phyloP scores from a whole-genome alignment of 1,140 invertebrate species.

The Drosophila bocki region DNA sequence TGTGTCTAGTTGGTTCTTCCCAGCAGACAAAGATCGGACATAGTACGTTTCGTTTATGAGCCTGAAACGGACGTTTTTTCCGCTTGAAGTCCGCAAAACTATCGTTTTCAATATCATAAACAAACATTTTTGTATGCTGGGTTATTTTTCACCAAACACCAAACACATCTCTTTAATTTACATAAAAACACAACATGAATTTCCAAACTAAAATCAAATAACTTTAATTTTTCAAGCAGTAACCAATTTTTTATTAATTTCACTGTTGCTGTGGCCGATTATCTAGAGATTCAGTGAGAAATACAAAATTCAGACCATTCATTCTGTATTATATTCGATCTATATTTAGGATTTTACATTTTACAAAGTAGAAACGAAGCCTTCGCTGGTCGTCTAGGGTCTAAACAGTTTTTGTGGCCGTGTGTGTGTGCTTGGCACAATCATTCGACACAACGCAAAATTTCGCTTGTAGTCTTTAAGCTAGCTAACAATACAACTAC shows the following conservation, averaged over 20 bases:
- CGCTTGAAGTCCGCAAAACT: no score
- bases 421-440: slow-evolving; percentile 46
- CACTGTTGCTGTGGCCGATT: neutral
- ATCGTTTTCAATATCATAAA: no score
- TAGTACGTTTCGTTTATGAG: no score
- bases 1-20: no score
- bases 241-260: neutral
- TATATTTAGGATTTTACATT: neutral
- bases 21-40: no score
- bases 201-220: neutral
- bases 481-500: slow-evolving; percentile 25
- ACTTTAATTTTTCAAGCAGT: neutral
- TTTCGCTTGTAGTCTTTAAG: slow-evolving; percentile 22
- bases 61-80: no score
- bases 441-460: slow-evolving; percentile 23
- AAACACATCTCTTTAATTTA: neutral
- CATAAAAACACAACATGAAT: neutral
- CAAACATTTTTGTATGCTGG: neutral
- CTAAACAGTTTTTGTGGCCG: slow-evolving; percentile 18
- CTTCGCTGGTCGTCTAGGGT: neutral
- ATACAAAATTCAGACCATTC: neutral
- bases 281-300: neutral
- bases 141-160: neutral
- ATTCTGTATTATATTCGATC: neutral
- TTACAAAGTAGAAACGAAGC: slow-evolving; percentile 13